Percentiles rank a stretch among this genome's conserved stretches.
phyloP scores from a whole-genome alignment of 2,797 vertebrate species.

The Phalloptychus januarius region DNA sequence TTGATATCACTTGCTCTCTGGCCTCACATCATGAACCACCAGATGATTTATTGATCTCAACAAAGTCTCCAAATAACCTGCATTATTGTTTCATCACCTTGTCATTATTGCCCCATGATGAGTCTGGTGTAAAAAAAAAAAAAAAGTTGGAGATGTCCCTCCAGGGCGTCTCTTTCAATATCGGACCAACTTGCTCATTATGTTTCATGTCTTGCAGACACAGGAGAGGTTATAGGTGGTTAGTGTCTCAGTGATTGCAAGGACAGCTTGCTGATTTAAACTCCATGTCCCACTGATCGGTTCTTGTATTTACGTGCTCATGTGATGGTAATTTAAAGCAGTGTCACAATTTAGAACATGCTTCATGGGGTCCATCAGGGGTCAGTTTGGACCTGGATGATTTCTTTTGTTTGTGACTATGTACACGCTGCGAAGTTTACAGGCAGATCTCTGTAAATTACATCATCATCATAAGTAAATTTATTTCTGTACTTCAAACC shows the following conservation, averaged over 20 bases:
- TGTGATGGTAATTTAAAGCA: neutral
- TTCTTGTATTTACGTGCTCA: neutral
- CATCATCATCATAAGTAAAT: neutral
- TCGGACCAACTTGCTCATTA: conserved; percentile 65
- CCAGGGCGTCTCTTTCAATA: conserved; percentile 70
- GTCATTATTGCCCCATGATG: conserved; percentile 79
- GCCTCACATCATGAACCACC: conserved; percentile 67
- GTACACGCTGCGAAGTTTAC: neutral
- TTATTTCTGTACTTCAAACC: neutral
- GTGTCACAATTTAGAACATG: neutral
- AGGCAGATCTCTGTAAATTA: neutral
- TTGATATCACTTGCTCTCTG: conserved; percentile 57
- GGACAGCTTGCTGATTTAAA: conserved; percentile 42
- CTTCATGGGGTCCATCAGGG: neutral
- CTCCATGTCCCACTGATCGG: conserved; percentile 20
- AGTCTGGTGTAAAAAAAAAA: conserved; percentile 67
- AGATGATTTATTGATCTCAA: conserved; percentile 84
- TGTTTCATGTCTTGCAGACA: conserved; percentile 57
- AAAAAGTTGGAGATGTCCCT: conserved; percentile 58
- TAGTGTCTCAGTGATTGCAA: conserved; percentile 47
- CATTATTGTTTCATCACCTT: conserved; percentile 80
- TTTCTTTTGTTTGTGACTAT: neutral
- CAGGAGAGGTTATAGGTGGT: conserved; percentile 53
- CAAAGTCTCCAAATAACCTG: conserved; percentile 78
- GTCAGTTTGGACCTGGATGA: neutral